phyloP scores from a whole-genome alignment of 2,797 vertebrate genomes.

The Novumbra hubbsi region DNA sequence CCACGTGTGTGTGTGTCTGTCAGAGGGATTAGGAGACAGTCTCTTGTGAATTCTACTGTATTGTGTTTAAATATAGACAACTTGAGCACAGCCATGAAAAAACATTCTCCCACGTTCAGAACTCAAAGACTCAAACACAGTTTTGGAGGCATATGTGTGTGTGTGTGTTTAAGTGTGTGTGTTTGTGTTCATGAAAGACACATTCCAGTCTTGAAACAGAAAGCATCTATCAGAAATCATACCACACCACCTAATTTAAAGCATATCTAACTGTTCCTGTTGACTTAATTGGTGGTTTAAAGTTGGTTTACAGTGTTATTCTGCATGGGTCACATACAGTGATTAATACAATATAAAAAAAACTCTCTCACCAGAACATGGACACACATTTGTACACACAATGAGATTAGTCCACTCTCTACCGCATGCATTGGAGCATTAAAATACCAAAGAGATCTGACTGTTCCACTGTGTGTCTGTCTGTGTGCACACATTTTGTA shows the following conservation, averaged over 20 bases:
- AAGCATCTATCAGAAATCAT: neutral
- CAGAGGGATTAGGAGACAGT: neutral
- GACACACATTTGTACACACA: no score
- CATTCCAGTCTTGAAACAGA: constrained; percentile 1
- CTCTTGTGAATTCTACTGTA: neutral
- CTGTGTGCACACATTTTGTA: constrained; percentile 2
- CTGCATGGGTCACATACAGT: no score
- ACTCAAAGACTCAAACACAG: neutral
- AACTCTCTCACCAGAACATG: no score
- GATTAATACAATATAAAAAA: no score
- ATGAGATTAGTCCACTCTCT: no score
- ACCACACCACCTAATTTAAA: no score
- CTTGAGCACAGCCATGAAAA: neutral
- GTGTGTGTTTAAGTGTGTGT: neutral
- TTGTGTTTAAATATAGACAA: constrained; percentile 3
- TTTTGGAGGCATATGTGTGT: neutral
- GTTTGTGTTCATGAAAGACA: constrained; percentile 7
- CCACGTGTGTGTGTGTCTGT: constrained; percentile 4
- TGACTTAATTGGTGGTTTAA: no score
- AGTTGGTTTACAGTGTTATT: no score
- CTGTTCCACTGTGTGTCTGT: neutral
- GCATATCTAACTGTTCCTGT: no score
- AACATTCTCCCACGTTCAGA: neutral
- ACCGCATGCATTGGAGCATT: neutral
- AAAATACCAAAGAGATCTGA: constrained; percentile 1